Evolutionary conservation across 2,888 invertebrate species (phyloP).

Genomic region (Mactromeris polynyma): DNA sequence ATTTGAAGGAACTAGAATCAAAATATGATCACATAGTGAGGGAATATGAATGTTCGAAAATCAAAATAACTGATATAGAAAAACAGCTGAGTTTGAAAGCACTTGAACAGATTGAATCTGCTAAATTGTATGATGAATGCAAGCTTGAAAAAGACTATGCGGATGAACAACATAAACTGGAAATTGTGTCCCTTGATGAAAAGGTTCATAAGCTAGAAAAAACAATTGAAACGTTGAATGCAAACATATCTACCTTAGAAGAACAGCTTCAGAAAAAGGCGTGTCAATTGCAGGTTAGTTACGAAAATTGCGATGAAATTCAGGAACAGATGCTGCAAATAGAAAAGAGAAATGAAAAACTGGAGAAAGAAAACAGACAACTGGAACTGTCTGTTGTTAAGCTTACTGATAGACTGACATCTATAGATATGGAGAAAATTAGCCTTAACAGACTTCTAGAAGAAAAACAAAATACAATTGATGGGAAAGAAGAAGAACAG

Average conservation of each 20-base stretch:
- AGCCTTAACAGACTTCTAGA: conserved; percentile 44
- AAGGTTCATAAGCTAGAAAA: conserved; percentile 36
- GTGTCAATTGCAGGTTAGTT: conserved; percentile 59
- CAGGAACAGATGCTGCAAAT: conserved; percentile 48
- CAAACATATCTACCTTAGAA: conserved; percentile 53
- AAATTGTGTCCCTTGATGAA: conserved; percentile 40
- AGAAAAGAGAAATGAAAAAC: conserved; percentile 51
- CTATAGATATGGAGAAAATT: conserved; percentile 61
- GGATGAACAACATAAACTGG: conserved; percentile 33
- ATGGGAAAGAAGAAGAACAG: conserved; percentile 47
- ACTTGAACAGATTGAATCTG: neutral
- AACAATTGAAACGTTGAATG: conserved; percentile 40
- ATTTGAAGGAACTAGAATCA: conserved; percentile 41
- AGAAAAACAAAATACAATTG: conserved; percentile 58
- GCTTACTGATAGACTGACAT: conserved; percentile 59
- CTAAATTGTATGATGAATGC: conserved; percentile 26
- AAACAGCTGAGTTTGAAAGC: conserved; percentile 35
- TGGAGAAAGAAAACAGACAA: conserved; percentile 63
- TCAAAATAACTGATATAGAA: conserved; percentile 37
- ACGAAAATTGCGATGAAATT: conserved; percentile 59
- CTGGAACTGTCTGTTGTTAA: conserved; percentile 47
- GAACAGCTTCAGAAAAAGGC: conserved; percentile 63
- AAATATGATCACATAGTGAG: conserved; percentile 38
- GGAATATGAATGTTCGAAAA: conserved; percentile 4
- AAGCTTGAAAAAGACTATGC: conserved; percentile 34